phyloP scores from a whole-genome alignment of 1,140 invertebrate genomes.

The Apocrypta bakeri region DNA sequence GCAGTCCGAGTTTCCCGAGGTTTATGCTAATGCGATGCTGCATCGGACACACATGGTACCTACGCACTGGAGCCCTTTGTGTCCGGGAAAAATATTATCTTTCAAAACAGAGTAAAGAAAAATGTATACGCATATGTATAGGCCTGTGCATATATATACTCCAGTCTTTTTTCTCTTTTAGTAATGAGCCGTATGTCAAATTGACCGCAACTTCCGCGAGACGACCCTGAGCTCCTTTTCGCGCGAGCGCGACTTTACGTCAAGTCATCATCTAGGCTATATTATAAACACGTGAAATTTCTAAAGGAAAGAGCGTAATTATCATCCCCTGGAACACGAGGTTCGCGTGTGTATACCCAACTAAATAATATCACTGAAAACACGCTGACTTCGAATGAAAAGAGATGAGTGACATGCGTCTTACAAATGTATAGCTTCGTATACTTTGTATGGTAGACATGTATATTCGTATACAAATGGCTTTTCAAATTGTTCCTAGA shows the following conservation, averaged over 20 bases:
- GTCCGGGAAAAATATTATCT: neutral
- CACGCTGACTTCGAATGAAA: too few relatives aligned
- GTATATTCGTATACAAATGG: slow-evolving; percentile 9
- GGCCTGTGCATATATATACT: neutral
- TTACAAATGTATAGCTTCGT: neutral
- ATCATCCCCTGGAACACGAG: neutral
- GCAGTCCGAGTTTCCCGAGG: neutral
- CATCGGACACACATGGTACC: neutral
- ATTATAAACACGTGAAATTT: slow-evolving; percentile 5
- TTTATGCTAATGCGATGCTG: neutral
- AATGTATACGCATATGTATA: neutral
- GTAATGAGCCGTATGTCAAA: slow-evolving; percentile 42
- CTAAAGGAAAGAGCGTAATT: slow-evolving; percentile 15
- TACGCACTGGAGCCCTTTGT: neutral
- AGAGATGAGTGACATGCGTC: neutral
- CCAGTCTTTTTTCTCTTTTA: slow-evolving; percentile 35
- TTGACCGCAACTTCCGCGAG: slow-evolving; percentile 45
- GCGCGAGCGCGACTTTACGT: neutral
- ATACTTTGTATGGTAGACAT: too few relatives aligned
- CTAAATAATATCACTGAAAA: neutral
- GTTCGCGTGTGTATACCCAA: neutral
- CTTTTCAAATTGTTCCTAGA: neutral
- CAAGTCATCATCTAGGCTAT: neutral
- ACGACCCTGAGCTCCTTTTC: slow-evolving; percentile 14
- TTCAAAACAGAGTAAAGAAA: neutral